Percentiles rank a stretch among this genome's conserved stretches.
phyloP scores from a whole-genome alignment of 2,797 vertebrate species.

The Rhinella marina region DNA sequence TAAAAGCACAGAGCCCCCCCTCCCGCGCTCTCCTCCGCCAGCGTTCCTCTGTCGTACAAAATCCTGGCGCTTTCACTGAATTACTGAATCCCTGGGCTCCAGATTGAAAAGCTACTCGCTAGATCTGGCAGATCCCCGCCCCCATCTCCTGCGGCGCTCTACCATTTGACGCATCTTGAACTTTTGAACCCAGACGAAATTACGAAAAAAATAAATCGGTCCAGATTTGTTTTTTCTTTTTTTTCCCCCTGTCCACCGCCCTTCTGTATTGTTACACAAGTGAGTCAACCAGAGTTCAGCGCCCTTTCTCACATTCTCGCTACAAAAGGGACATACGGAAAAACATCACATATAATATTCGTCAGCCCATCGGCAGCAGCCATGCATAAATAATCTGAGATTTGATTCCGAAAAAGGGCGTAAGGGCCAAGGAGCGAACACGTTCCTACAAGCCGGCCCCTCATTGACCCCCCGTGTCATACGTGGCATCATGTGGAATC shows the following conservation, averaged over 20 bases:
- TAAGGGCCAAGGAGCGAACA: slow-evolving; percentile 32
- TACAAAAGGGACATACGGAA: slow-evolving; percentile 72
- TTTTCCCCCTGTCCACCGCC: slow-evolving; percentile 22
- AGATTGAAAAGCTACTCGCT: slow-evolving; percentile 41
- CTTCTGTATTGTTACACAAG: slow-evolving; percentile 64
- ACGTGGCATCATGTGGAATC: neutral
- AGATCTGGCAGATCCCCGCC: slow-evolving; percentile 47
- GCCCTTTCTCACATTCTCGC: slow-evolving; percentile 73
- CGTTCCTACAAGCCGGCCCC: slow-evolving; percentile 55
- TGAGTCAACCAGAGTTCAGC: slow-evolving; percentile 73
- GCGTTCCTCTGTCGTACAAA: slow-evolving; percentile 18
- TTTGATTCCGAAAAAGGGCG: slow-evolving; percentile 61
- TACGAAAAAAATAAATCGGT: slow-evolving; percentile 41
- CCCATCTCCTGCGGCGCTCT: slow-evolving; percentile 38
- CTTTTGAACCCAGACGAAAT: slow-evolving; percentile 70
- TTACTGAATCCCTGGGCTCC: neutral
- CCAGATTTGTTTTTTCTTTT: neutral
- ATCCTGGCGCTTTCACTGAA: slow-evolving; percentile 29
- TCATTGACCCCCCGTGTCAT: slow-evolving; percentile 35
- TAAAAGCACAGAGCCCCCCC: neutral
- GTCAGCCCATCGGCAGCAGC: slow-evolving; percentile 65
- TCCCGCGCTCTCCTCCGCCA: neutral
- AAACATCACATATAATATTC: slow-evolving; percentile 74
- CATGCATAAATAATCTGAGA: slow-evolving; percentile 67
- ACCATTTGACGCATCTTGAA: slow-evolving; percentile 66